Percentiles rank a stretch among this genome's conserved stretches.
Evolutionary conservation across 2,113 vertebrate species (phyloP).

Genomic region (Oreochromis spilurus): DNA sequence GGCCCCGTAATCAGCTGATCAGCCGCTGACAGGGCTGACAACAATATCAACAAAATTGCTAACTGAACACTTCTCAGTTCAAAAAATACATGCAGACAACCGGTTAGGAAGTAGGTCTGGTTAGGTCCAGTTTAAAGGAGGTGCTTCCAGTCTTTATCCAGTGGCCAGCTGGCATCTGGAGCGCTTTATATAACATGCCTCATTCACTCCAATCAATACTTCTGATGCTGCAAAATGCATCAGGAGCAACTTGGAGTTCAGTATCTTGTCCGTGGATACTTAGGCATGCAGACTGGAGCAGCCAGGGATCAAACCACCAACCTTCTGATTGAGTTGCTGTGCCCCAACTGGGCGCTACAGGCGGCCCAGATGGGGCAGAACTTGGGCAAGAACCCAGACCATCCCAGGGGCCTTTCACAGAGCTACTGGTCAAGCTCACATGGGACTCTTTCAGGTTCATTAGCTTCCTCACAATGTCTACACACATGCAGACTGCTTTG

Average conservation of each 20-base stretch:
- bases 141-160: background rate
- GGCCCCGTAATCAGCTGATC: too few species aligned
- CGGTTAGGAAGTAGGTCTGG: background rate
- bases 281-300: background rate
- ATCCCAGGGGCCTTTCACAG: background rate
- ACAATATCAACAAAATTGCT: background rate
- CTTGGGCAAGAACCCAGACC: background rate
- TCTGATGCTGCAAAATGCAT: background rate
- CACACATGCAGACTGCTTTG: background rate
- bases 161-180: background rate
- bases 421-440: background rate
- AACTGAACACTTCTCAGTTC: background rate
- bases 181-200: background rate
- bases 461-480: background rate
- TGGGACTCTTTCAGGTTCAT: background rate
- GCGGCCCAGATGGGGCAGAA: background rate
- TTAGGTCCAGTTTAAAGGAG: background rate
- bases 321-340: background rate
- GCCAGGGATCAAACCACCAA: background rate
- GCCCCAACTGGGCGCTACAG: background rate
- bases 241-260: background rate
- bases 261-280: background rate
- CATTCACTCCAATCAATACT: background rate
- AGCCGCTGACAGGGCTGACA: too few species aligned
- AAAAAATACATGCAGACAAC: background rate